Percentiles rank a stretch among this genome's conserved stretches.
phyloP scores from a whole-genome alignment of 2,797 vertebrate species.

The Amblyopsis hoosieri region DNA sequence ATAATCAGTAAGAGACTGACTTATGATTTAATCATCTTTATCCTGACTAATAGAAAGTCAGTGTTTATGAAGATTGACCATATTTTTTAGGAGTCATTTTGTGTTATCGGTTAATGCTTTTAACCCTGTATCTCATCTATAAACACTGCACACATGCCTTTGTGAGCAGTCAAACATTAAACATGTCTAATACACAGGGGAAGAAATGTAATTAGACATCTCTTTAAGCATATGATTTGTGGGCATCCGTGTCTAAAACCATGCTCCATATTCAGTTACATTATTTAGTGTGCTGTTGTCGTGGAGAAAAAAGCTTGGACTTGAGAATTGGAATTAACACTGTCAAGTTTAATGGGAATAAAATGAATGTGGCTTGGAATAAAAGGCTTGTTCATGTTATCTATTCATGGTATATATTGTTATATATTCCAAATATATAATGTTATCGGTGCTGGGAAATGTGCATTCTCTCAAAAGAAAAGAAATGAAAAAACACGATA shows the following conservation, averaged over 20 bases:
- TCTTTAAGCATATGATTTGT: constrained; percentile 35
- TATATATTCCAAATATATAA: too few species aligned
- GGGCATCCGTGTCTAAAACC: constrained; percentile 21
- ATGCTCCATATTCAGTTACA: neutral
- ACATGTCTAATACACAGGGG: constrained; percentile 33
- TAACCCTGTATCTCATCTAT: constrained; percentile 42
- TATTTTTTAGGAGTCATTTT: constrained; percentile 33
- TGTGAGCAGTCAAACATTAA: constrained; percentile 8
- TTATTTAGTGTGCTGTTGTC: too few species aligned
- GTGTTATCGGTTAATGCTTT: constrained; percentile 35
- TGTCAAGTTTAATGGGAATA: constrained; percentile 15
- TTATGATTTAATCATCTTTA: constrained; percentile 45
- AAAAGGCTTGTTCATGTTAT: constrained; percentile 27
- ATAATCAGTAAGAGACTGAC: constrained; percentile 36
- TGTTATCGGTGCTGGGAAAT: too few species aligned
- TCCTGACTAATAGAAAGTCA: constrained; percentile 36
- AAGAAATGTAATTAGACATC: constrained; percentile 37
- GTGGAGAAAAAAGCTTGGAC: too few species aligned
- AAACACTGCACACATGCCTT: neutral
- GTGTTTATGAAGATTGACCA: constrained; percentile 28
- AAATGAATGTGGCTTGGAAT: constrained; percentile 6
- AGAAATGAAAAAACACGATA: too few species aligned
- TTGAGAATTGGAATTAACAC: neutral
- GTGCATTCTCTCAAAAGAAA: too few species aligned
- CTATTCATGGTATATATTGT: constrained; percentile 1